Conservation (phyloP, 2,113 vertebrate species). For the Nymphicus hollandicus region DNA sequence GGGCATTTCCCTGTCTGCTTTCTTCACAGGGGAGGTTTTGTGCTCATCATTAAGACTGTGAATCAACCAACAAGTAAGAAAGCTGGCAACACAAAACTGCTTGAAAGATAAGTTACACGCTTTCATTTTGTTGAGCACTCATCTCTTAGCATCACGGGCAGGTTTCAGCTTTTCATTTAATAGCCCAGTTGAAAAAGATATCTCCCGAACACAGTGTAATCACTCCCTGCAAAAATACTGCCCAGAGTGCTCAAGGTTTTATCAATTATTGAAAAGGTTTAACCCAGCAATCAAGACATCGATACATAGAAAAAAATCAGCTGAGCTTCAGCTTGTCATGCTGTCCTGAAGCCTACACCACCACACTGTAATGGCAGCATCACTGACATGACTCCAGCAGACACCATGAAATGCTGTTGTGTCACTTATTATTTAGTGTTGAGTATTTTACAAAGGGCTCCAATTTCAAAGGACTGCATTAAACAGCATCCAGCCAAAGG, state of each 20-base stretch:
- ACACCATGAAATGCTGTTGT: neutral
- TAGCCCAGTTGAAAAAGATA: neutral
- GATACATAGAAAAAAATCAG: neutral
- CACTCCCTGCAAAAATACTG: neutral
- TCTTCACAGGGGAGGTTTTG: neutral
- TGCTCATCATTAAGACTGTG: neutral
- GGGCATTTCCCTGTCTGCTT: neutral
- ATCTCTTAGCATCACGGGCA: neutral
- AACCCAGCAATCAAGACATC: neutral
- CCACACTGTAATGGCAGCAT: neutral
- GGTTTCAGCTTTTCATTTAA: neutral
- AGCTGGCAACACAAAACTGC: neutral
- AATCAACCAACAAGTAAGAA: neutral
- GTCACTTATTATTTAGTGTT: neutral
- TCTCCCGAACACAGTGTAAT: neutral
- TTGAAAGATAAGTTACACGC: neutral
- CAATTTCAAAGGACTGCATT: neutral
- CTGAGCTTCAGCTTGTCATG: rapidly evolving
- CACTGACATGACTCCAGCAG: neutral
- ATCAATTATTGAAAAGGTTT: neutral
- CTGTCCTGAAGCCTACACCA: neutral
- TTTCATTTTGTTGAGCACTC: neutral
- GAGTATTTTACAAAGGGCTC: neutral
- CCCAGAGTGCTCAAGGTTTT: neutral
- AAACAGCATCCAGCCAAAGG: neutral